phyloP scores from a whole-genome alignment of 2,888 invertebrate genomes.

The Torymus tubicola region DNA sequence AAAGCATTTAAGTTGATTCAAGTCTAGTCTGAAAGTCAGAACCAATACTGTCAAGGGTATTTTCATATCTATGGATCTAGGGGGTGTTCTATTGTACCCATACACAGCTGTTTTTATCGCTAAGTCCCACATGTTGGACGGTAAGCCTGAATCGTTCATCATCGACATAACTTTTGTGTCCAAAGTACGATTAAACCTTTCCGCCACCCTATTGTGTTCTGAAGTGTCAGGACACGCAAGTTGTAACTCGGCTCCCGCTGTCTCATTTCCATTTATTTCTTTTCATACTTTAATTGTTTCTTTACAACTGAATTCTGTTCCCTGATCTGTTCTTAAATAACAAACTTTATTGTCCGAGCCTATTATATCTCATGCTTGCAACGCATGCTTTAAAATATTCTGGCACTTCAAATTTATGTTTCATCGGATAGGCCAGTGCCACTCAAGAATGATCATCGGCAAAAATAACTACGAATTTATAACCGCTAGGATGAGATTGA shows the following conservation, averaged over 20 bases:
- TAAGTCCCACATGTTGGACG: slow-evolving; percentile 59
- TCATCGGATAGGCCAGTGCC: slow-evolving; percentile 7
- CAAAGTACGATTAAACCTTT: background rate
- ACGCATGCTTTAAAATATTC: background rate
- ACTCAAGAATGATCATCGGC: background rate
- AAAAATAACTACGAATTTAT: background rate
- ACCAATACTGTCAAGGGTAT: too few species aligned
- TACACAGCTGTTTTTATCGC: slow-evolving; percentile 57
- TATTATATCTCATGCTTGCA: background rate
- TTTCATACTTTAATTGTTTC: too few species aligned
- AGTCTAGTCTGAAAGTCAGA: too few species aligned
- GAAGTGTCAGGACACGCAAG: background rate
- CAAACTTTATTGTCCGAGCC: background rate
- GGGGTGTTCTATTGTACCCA: slow-evolving; percentile 57
- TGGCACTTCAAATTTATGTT: slow-evolving; percentile 11
- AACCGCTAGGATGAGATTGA: background rate
- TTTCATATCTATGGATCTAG: slow-evolving; percentile 50
- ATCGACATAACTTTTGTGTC: slow-evolving; percentile 47
- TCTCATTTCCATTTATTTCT: too few species aligned
- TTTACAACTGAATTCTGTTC: too few species aligned
- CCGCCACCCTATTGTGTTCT: too few species aligned
- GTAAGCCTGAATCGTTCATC: slow-evolving; percentile 56
- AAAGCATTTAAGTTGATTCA: too few species aligned
- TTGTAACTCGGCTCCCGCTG: background rate
- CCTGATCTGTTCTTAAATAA: too few species aligned